phyloP scores from a whole-genome alignment of 1,140 invertebrate species.

The Drosophila pachea region DNA sequence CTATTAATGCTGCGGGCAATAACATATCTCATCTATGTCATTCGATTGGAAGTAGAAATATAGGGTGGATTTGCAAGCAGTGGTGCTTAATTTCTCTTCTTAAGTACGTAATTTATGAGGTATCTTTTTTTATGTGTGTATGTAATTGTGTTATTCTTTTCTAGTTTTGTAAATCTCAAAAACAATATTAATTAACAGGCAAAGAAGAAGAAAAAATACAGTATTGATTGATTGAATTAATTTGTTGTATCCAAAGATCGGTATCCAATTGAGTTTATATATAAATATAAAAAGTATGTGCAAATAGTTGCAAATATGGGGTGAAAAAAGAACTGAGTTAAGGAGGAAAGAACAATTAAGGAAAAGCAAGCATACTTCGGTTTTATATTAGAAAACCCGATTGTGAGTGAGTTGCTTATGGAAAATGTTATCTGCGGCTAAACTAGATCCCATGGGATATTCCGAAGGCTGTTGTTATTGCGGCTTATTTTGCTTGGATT shows the following conservation, averaged over 20 bases:
- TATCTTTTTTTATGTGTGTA: conserved; percentile 33
- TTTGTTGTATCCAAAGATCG: conserved; percentile 9
- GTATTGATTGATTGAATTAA: conserved; percentile 1
- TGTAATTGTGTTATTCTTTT: conserved; percentile 23
- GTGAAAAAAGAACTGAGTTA: conserved; percentile 29
- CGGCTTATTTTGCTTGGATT: conserved; percentile 43
- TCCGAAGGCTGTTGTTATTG: conserved; percentile 42
- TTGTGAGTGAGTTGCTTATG: conserved; percentile 17
- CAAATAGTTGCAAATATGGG: conserved; percentile 5
- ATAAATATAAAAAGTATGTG: conserved; percentile 14
- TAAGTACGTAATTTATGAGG: conserved; percentile 63
- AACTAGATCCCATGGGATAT: conserved; percentile 19
- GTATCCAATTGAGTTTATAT: background rate
- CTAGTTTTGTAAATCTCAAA: conserved; percentile 15
- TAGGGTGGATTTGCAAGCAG: conserved; percentile 5
- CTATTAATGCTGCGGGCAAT: conserved; percentile 31
- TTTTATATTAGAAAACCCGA: conserved; percentile 14
- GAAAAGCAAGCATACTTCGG: conserved; percentile 21
- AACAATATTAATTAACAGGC: background rate
- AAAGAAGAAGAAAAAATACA: background rate
- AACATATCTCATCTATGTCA: conserved; percentile 21
- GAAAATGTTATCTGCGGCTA: conserved; percentile 15
- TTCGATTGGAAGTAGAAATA: conserved; percentile 31
- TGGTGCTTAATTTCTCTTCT: conserved; percentile 40
- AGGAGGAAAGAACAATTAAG: conserved; percentile 26